Evolutionary conservation across 2,113 vertebrate genomes (phyloP).

Genomic region (Rousettus leschenaultii): DNA sequence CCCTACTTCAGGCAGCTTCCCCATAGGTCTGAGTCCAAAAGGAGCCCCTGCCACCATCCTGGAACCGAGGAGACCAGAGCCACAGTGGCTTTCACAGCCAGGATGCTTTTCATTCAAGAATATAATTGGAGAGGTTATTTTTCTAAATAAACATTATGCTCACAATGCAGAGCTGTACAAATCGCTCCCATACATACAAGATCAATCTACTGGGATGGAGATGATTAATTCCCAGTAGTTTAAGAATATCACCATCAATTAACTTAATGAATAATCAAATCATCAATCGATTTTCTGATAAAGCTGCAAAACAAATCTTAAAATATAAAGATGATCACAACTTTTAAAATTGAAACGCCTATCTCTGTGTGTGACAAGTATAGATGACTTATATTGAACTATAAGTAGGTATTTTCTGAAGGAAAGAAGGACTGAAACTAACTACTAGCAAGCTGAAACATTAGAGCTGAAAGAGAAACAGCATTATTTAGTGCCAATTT

Average conservation of each 20-base stretch:
- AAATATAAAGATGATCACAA: constrained; percentile 16
- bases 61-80: neutral
- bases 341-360: constrained; percentile 12
- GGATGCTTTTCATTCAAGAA: neutral
- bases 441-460: neutral
- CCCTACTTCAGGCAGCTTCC: neutral
- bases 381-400: neutral
- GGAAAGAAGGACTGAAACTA: neutral
- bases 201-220: neutral
- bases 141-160: neutral
- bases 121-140: neutral
- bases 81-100: neutral
- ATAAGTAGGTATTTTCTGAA: neutral
- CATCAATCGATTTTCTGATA: neutral
- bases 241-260: neutral
- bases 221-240: neutral
- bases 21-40: neutral
- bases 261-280: neutral
- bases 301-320: constrained; percentile 16
- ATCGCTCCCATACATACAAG: neutral
- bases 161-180: neutral
- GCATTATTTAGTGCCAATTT: neutral
- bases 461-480: neutral
- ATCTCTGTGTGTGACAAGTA: neutral
- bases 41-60: no score